Conservation (phyloP, 2,797 vertebrate genomes). For the Cossypha polioptera region DNA sequence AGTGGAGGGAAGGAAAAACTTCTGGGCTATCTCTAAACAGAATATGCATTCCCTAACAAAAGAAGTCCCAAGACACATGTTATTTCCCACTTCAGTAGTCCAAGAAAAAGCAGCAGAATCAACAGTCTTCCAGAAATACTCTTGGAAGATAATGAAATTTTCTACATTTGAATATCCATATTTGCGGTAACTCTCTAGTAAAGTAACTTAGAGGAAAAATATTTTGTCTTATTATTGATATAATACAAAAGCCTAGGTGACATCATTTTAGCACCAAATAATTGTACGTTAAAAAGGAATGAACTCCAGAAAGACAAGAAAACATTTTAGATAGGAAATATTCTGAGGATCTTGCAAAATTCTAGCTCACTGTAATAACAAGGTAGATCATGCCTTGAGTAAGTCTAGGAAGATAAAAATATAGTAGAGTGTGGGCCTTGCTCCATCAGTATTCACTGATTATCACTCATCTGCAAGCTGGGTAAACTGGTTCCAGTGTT, state of each 20-base stretch:
- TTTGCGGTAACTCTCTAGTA: neutral
- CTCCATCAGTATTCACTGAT: neutral
- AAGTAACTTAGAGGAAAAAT: neutral
- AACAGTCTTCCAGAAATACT: neutral
- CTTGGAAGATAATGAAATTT: neutral
- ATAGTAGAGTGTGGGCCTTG: accelerated
- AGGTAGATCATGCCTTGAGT: neutral
- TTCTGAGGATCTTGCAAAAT: neutral
- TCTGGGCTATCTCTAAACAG: neutral
- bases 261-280: neutral
- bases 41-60: neutral
- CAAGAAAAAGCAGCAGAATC: neutral
- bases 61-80: neutral
- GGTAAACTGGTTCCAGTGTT: neutral
- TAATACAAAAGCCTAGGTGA: neutral
- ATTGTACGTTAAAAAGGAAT: neutral
- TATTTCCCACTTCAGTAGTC: neutral
- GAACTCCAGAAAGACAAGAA: neutral
- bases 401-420: neutral
- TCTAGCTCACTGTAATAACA: neutral
- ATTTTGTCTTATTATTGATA: too few species aligned
- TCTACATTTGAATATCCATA: neutral
- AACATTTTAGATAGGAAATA: accelerated
- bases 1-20: neutral
- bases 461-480: neutral